These are phyloP conservation scores for Erannis defoliaria DNA, from an alignment of 2,888 invertebrate species.

Conservation along the genomic window DNA sequence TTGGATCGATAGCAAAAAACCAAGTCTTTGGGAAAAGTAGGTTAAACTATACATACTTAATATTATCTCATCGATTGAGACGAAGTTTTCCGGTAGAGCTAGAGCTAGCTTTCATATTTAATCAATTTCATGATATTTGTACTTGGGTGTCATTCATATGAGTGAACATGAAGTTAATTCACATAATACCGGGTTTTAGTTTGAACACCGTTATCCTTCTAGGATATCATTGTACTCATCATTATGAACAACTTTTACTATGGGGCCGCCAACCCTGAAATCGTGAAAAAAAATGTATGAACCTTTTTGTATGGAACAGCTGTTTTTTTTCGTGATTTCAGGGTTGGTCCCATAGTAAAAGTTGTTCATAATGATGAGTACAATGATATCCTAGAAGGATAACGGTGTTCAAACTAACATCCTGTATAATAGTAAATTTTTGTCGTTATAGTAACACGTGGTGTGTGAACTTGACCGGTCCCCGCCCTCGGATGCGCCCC, in stretches of 20 bases:
- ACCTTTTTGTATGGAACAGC: too few species aligned
- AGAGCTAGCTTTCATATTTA: not conserved
- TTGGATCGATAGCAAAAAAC: constrained; percentile 5
- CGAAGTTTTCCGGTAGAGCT: not conserved
- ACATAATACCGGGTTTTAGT: too few species aligned
- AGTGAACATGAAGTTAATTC: not conserved
- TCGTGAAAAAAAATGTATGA: too few species aligned
- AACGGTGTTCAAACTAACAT: too few species aligned
- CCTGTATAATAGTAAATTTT: constrained; percentile 17
- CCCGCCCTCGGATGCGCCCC: constrained; percentile 40
- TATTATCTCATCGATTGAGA: not conserved
- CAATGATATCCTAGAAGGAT: too few species aligned
- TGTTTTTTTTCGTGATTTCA: too few species aligned
- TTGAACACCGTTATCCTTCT: too few species aligned
- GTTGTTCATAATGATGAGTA: too few species aligned
- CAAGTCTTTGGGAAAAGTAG: not conserved
- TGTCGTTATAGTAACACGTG: constrained; percentile 44
- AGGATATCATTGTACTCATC: too few species aligned
- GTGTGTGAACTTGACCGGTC: constrained; percentile 61
- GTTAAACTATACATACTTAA: not conserved
- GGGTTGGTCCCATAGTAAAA: too few species aligned
- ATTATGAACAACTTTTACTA: too few species aligned
- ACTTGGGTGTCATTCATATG: not conserved
- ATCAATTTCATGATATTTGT: not conserved
- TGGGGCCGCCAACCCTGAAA: too few species aligned